Conservation (phyloP, 2,888 invertebrate species). For the Podotricha telesiphe region DNA sequence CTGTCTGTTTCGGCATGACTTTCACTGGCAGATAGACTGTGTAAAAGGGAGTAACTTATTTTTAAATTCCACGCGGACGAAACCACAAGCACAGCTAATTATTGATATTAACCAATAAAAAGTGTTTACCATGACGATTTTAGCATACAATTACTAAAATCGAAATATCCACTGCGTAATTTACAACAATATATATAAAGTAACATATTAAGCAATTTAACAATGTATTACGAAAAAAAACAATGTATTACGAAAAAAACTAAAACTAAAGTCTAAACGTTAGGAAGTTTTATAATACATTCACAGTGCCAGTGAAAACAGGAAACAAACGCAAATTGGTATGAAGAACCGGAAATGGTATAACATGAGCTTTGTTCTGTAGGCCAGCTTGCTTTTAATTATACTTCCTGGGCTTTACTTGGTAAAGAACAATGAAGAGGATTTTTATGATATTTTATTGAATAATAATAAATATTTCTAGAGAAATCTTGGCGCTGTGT, state of each 20-base stretch:
- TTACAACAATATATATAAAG: background rate
- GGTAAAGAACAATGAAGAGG: background rate
- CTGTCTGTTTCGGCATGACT: too few species aligned
- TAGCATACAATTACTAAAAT: too few species aligned
- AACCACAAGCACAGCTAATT: too few species aligned
- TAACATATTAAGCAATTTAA: background rate
- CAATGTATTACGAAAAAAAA: slow-evolving; percentile 26
- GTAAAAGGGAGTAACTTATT: too few species aligned
- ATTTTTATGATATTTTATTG: too few species aligned
- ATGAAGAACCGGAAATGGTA: slow-evolving; percentile 49
- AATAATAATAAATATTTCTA: too few species aligned
- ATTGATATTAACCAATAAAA: too few species aligned
- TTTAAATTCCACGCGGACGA: too few species aligned
- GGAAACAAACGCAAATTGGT: slow-evolving; percentile 53
- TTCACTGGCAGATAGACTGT: too few species aligned
- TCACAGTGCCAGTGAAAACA: slow-evolving; percentile 38
- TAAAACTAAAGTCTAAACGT: background rate
- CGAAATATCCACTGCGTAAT: background rate
- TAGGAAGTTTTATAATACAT: slow-evolving; percentile 5
- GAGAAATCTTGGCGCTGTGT: too few species aligned
- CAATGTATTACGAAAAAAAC: slow-evolving; percentile 27
- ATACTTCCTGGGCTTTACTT: slow-evolving; percentile 36
- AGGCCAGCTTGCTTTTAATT: slow-evolving; percentile 39
- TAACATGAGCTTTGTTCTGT: slow-evolving; percentile 47
- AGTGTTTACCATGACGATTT: too few species aligned